Conservation (phyloP, 2,113 vertebrate genomes). For the Callipepla californica region DNA sequence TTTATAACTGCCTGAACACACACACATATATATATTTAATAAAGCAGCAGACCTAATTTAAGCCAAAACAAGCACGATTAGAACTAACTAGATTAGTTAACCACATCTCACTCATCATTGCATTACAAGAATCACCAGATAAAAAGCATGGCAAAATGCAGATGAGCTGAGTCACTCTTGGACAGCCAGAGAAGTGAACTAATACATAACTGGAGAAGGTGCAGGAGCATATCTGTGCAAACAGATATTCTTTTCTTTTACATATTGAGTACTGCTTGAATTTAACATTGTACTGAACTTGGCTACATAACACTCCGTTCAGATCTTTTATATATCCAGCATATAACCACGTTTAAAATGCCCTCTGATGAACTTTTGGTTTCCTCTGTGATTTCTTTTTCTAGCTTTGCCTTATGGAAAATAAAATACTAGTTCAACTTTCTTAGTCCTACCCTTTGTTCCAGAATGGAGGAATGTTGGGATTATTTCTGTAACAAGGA, state of each 20-base stretch:
- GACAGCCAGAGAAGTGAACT: background rate
- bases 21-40: background rate
- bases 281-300: background rate
- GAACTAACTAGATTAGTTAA: background rate
- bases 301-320: background rate
- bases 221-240: background rate
- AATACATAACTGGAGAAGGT: background rate
- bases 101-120: background rate
- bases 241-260: background rate
- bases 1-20: background rate
- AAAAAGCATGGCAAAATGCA: background rate
- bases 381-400: background rate
- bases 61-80: background rate
- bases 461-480: background rate
- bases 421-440: background rate
- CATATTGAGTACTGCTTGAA: background rate
- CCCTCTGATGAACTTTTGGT: background rate
- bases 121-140: background rate
- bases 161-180: background rate
- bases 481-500: background rate
- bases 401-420: background rate
- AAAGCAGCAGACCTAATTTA: background rate
- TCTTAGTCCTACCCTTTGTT: background rate
- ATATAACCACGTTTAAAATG: background rate
- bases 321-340: accelerated